phyloP scores from a whole-genome alignment of 1,140 invertebrate species.

The Marisa cornuarietis region DNA sequence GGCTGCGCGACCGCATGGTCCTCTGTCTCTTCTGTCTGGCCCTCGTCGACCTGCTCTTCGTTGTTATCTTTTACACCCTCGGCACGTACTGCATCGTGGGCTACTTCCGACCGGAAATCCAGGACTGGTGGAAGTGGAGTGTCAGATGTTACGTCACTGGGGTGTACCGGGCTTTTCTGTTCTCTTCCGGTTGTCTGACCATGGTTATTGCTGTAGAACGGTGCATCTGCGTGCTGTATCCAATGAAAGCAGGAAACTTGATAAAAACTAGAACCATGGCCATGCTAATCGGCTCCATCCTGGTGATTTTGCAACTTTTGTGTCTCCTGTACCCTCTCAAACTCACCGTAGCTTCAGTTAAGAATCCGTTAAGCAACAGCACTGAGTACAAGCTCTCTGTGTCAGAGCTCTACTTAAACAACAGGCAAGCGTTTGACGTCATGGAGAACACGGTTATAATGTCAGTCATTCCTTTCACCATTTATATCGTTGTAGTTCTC shows the following conservation, averaged over 20 bases:
- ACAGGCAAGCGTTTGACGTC: neutral
- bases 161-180: neutral
- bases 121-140: neutral
- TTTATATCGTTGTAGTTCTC: neutral
- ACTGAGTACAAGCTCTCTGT: neutral
- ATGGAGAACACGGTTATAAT: neutral
- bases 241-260: neutral
- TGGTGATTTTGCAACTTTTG: neutral
- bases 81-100: too few relatives aligned
- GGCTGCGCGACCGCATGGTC: neutral
- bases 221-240: neutral
- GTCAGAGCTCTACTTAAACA: neutral
- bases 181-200: neutral
- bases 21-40: neutral
- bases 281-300: neutral
- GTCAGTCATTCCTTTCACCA: neutral
- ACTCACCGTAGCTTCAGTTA: neutral
- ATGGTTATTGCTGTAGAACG: slow-evolving; percentile 4
- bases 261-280: slow-evolving; percentile 8
- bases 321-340: neutral
- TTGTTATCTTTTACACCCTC: too few relatives aligned
- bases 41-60: neutral
- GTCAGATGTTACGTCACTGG: neutral
- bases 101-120: neutral
- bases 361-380: neutral